These are phyloP conservation scores for Malthinus flaveolus DNA, from an alignment of 2,888 invertebrate genomes.

Conservation along the genomic window DNA sequence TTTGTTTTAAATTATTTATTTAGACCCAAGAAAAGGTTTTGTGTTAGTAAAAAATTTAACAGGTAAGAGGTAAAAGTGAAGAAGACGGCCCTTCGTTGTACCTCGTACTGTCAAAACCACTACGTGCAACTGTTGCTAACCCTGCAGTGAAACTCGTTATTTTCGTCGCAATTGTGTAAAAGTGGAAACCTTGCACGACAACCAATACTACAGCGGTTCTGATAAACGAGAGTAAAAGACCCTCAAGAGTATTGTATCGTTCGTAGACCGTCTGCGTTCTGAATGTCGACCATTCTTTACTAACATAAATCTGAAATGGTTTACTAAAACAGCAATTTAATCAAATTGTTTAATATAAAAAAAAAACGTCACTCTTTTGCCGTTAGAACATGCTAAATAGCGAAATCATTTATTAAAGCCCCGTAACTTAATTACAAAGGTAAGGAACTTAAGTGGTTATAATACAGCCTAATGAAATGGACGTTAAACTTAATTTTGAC, in stretches of 20 bases:
- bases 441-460: constrained; percentile 8
- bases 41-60: constrained; percentile 50
- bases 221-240: constrained; percentile 46
- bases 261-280: constrained; percentile 40
- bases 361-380: not conserved
- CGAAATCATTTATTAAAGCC: no score
- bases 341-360: constrained; percentile 50
- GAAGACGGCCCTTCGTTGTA: constrained; percentile 39
- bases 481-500: constrained; percentile 26
- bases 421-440: not conserved
- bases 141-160: constrained; percentile 21
- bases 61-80: constrained; percentile 35
- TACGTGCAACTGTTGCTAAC: constrained; percentile 32
- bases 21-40: no score
- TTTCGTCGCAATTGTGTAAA: constrained; percentile 20
- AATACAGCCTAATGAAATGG: constrained; percentile 24
- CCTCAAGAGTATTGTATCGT: constrained; percentile 45
- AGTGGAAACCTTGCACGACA: constrained; percentile 29
- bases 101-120: constrained; percentile 35
- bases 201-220: constrained; percentile 40
- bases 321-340: constrained; percentile 45
- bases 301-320: constrained; percentile 45
- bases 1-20: no score
- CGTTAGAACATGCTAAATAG: no score
- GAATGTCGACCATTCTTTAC: constrained; percentile 42